Conservation (phyloP, 2,113 vertebrate genomes). For the zebrafish (Danio rerio) region DNA sequence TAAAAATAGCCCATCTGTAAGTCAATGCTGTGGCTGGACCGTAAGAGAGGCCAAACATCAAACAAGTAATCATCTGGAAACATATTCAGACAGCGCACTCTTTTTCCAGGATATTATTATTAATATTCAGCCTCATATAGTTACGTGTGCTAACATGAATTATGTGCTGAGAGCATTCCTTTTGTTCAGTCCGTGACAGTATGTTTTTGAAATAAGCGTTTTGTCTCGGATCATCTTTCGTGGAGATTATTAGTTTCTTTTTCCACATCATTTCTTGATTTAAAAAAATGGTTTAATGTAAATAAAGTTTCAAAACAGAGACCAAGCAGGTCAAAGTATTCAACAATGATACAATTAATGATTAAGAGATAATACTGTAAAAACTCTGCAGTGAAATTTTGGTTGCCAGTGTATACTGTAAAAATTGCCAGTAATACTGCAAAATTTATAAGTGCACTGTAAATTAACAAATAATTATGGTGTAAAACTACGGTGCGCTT, state of each 20-base stretch:
- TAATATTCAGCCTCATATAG: slow-evolving; percentile 18
- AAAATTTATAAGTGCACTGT: too few species aligned
- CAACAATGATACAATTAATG: too few species aligned
- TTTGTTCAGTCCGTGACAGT: neutral
- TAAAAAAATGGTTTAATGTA: too few species aligned
- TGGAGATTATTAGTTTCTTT: neutral
- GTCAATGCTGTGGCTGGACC: slow-evolving; percentile 4
- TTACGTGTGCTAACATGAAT: slow-evolving; percentile 31
- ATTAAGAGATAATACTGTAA: too few species aligned
- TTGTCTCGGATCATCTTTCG: neutral
- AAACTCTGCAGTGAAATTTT: too few species aligned
- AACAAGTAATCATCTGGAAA: slow-evolving; percentile 25
- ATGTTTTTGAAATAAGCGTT: neutral
- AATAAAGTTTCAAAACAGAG: too few species aligned
- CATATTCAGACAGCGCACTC: slow-evolving; percentile 5
- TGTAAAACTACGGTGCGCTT: too few species aligned
- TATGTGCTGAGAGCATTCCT: slow-evolving; percentile 7
- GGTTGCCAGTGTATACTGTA: too few species aligned
- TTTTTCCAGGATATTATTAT: slow-evolving; percentile 12
- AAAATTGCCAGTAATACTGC: too few species aligned
- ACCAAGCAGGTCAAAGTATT: too few species aligned
- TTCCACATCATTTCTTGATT: too few species aligned
- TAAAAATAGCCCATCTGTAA: slow-evolving; percentile 14
- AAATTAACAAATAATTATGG: too few species aligned
- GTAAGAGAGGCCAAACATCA: slow-evolving; percentile 1